phyloP scores from a whole-genome alignment of 2,888 invertebrate species.

The Azorinus chamasolen region DNA sequence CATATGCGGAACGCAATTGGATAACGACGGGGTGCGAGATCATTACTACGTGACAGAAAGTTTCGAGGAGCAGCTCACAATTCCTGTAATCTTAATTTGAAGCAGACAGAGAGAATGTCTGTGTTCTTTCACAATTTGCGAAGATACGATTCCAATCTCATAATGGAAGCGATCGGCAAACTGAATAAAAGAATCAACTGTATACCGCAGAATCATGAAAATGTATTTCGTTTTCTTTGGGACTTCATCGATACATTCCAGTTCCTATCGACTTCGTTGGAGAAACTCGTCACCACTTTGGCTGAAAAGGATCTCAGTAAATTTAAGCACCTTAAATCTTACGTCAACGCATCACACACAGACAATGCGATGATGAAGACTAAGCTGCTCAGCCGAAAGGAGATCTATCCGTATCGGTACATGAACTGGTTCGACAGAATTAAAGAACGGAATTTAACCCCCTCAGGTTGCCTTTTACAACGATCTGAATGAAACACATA shows the following conservation, averaged over 20 bases:
- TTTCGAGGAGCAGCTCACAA: not conserved
- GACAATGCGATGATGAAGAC: too few species aligned
- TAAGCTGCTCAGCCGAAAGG: slow-evolving; percentile 4
- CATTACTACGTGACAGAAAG: not conserved
- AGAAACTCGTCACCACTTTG: not conserved
- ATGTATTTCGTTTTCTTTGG: not conserved
- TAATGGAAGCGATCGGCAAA: slow-evolving; percentile 8
- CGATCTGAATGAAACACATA: too few species aligned
- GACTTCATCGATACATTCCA: slow-evolving; percentile 16
- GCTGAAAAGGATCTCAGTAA: not conserved
- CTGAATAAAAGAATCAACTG: slow-evolving; percentile 8
- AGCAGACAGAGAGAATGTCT: not conserved
- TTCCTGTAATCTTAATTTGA: not conserved
- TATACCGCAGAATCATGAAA: slow-evolving; percentile 14
- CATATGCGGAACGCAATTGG: slow-evolving; percentile 7
- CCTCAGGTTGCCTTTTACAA: slow-evolving; percentile 15
- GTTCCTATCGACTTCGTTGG: too few species aligned
- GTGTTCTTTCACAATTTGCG: slow-evolving; percentile 10
- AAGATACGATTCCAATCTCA: slow-evolving; percentile 1
- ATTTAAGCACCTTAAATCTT: not conserved
- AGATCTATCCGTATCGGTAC: slow-evolving; percentile 22
- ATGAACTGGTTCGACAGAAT: not conserved
- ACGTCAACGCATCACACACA: too few species aligned
- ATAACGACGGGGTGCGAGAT: not conserved
- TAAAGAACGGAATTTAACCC: slow-evolving; percentile 13